phyloP scores from a whole-genome alignment of 1,140 invertebrate genomes.

The Tetragonula clypearis region DNA sequence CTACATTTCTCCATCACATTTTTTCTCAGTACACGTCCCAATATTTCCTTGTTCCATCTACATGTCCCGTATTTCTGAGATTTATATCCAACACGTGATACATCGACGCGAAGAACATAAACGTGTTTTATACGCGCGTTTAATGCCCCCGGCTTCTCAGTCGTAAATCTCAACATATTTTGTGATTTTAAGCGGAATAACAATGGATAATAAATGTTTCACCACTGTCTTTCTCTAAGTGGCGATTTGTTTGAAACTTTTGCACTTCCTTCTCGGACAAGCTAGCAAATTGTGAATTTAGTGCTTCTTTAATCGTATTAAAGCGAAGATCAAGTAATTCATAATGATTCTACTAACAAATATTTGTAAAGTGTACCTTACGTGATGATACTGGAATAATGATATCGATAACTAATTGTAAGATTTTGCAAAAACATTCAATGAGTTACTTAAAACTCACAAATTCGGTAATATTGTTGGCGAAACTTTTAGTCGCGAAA shows the following conservation, averaged over 20 bases:
- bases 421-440: no score
- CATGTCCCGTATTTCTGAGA: background rate
- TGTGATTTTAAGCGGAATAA: background rate
- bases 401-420: no score
- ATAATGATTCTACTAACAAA: no score
- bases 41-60: background rate
- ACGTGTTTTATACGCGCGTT: background rate
- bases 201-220: background rate
- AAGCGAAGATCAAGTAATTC: no score
- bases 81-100: background rate
- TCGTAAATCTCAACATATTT: background rate
- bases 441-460: no score
- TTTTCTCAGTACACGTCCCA: background rate
- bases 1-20: background rate
- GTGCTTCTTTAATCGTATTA: background rate
- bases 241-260: background rate
- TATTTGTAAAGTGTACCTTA: no score
- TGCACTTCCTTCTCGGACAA: background rate
- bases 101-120: background rate
- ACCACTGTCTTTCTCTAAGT: background rate
- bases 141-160: background rate
- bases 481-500: no score
- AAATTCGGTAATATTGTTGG: no score
- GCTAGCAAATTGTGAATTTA: no score
- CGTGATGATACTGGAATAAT: no score